Evolutionary conservation across 2,797 vertebrate genomes (phyloP).

Genomic region (Glyptemys insculpta): DNA sequence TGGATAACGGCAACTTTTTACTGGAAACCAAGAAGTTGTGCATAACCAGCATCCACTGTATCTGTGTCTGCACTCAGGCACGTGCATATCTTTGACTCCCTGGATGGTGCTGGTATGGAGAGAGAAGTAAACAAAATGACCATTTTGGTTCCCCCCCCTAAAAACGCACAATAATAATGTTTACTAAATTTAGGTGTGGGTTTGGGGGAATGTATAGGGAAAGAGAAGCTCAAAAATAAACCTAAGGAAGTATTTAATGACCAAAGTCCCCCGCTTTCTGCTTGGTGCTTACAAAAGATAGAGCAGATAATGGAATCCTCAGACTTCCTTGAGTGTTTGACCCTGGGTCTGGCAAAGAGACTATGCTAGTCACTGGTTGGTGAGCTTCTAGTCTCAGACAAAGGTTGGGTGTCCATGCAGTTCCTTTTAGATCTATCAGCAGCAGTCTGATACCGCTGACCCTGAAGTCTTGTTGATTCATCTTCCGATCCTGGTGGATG

Average conservation of each 20-base stretch:
- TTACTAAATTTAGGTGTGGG: conserved; percentile 18
- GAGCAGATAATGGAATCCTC: neutral
- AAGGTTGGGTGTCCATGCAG: neutral
- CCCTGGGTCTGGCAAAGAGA: neutral
- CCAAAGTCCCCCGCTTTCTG: neutral
- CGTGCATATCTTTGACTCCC: neutral
- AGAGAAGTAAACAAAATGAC: conserved; percentile 47
- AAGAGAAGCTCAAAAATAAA: neutral
- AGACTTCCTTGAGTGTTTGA: neutral
- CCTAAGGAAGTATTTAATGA: neutral
- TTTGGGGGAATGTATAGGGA: neutral
- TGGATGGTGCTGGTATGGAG: conserved; percentile 20
- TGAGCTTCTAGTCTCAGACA: neutral
- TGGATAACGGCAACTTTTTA: neutral
- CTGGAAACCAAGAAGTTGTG: neutral
- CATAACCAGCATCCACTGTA: neutral
- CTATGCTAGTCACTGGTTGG: neutral
- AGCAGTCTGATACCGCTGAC: neutral
- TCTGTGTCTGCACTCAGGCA: conserved; percentile 49
- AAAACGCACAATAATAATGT: conserved; percentile 43
- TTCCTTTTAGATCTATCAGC: neutral
- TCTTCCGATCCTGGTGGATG: neutral
- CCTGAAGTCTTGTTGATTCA: neutral
- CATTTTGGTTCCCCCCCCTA: conserved; percentile 21
- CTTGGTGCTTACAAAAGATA: conserved; percentile 4